Base-by-base conservation (phyloP, 2,797 vertebrate species). In the Caiman crocodilus region DNA sequence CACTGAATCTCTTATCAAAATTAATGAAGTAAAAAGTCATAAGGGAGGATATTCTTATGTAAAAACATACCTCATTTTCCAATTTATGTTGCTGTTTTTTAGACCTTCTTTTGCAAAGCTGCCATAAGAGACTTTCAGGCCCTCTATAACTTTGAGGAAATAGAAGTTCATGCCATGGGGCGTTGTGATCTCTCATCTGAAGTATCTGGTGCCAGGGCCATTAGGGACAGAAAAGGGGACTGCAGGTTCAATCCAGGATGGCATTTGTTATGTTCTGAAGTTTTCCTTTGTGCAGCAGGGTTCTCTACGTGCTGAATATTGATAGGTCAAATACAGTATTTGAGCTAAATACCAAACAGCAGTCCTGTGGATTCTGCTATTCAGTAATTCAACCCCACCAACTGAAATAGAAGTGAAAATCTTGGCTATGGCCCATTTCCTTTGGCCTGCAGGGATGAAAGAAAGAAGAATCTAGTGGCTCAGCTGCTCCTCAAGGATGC, bases 21-120 rank as follows among this genome's bases (percentile, higher is more conserved):
- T 25, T 2, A 32, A 76, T 50, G 59, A 26, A 90, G 14, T 82
- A 93, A 96, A 93, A 95, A 93, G 75, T 92, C 55, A 84, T 80
- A 14, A 87, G 28, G 78, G 0, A 77, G 63, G 67, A 64, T 82
- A 87, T 92, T 78, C 57, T 81, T 79, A 56, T 64, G 84, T 91
- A 42, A 73, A 87, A 42, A 21, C 1, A 85, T 17, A 2, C 5
- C 42, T 73, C 73, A 32, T 91, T 76, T 89, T 89, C 60, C 85
- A 14, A 23, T 78, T 85, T 8, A 14, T 81, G 15, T 57, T 73
- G 2, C 1, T 23, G 32, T 75, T 92, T 84, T 71, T 50, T n/a
- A 18, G 82, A 12, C 11, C 16, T 32, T 84, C 88, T 76, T 73
- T 42, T 84, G 11, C 42, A 50, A 50, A 10, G 42, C 42, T 50